Evolutionary conservation across 2,888 invertebrate species (phyloP), one percentile per base, ranked within the genome.

Genomic region (Trichogramma dendrolimi): DNA sequence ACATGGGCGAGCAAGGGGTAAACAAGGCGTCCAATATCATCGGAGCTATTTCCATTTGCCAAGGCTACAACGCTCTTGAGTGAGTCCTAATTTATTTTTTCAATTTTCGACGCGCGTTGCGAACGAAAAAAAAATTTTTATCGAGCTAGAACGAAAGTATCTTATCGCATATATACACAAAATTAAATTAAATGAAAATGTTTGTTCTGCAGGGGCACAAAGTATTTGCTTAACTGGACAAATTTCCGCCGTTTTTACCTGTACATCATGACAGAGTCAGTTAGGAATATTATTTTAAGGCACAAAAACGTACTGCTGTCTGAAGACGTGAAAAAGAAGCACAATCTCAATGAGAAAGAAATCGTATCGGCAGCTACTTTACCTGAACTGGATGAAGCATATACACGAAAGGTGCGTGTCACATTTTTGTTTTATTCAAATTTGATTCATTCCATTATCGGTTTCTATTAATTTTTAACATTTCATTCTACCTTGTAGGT

Each of bases 41-140:
- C 71, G 94, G 93, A 57, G 96, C 89, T 41, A 88, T 96, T 71
- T 94, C 95, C 43, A 90, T 96, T 73, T 95, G 96, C 77, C 96
- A 96, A 81, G 96, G 96, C 72, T 96, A 96, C 79, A 91, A 93
- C 79, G 94, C 94, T 50, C 87, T 90, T 64, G 89, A 89, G 94
- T 95, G 82, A 86, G 90, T 86, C 63, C 44, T 14, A 48, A 44
- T 57, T 51, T 14, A 55, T 58, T 62, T 2, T 8, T 53, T 14
- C 2, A 14, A 14, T 14, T 14, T 14, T 14, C 14, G 14, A 14
- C 14, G 14, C 1, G 14, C 14, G 14, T 14, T 14, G 1, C 14
- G 14, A 14, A 14, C 14, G 14, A 14, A 14, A 14, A 14, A 14
- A 14, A 14, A 14, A 1, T 1, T 1, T 14, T 14, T 14, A 14